These are phyloP conservation scores for Synanthedon andrenaeformis DNA, from an alignment of 2,888 invertebrate species.

Conservation along the genomic window DNA sequence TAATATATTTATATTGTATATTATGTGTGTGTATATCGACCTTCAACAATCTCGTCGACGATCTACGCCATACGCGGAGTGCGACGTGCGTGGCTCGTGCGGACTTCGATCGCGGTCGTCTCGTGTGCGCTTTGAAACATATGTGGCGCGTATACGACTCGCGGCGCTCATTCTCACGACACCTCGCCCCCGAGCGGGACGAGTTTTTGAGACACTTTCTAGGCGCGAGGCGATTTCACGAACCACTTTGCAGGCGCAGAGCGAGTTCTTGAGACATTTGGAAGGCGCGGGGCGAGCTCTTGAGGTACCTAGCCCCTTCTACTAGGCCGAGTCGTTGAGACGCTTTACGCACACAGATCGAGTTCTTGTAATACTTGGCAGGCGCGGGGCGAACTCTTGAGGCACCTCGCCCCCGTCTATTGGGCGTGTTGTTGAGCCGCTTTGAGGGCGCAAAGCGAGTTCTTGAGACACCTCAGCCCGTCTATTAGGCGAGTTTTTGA, in stretches of 20 bases:
- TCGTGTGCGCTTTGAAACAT: conserved; percentile 19
- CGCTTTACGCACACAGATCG: conserved; percentile 7
- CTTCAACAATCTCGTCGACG: background rate
- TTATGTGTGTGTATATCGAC: conserved; percentile 14
- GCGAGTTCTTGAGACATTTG: no score
- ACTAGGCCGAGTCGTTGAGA: conserved; percentile 7
- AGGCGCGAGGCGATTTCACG: no score
- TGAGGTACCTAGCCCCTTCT: no score
- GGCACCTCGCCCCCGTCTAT: conserved; percentile 11
- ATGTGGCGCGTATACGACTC: conserved; percentile 17
- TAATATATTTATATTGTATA: conserved; percentile 20
- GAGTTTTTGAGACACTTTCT: no score
- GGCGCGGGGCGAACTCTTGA: conserved; percentile 7
- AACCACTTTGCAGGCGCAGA: background rate
- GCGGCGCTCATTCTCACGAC: conserved; percentile 9
- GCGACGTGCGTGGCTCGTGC: background rate
- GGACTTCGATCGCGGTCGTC: conserved; percentile 5
- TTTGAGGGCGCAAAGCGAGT: conserved; percentile 1
- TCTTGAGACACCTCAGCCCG: conserved; percentile 6
- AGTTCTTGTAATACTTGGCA: background rate
- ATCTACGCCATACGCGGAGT: conserved; percentile 1
- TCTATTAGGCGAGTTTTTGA: background rate
- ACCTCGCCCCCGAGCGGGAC: no score
- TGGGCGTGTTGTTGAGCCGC: conserved; percentile 7
- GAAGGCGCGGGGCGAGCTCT: no score